Base-by-base conservation (phyloP, 2,888 invertebrate species). In the Gandaritis pyraliata region DNA sequence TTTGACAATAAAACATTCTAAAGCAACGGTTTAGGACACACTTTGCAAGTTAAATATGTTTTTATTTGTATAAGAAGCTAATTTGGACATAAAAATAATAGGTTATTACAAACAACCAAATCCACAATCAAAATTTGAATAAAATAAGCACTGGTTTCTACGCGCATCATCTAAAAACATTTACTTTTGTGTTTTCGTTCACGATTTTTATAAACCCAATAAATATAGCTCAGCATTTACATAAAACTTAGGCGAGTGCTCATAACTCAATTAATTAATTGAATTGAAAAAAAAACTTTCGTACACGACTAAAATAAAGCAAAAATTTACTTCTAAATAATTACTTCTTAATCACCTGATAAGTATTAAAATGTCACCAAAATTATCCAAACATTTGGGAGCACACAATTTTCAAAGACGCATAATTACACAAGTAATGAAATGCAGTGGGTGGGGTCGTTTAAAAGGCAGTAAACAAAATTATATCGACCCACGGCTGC, bases 391-490 rank as follows among this genome's bases (percentile, higher is more conserved):
- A 66, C 61, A 46, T 60, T 60, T n/a, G n/a, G 33, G 33, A 43
- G 65, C 49, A 47, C 29, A 52, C 58, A 38, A 49, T 58, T 63
- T 68, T 47, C 58, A 52, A 64, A 68, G 57, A 62, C 72, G 68
- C 70, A 73, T 80, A 83, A 83, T 83, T 82, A 81, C 72, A 77
- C 75, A 77, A 74, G 75, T 81, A 83, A 83, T 82, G 81, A 87
- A 82, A 82, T 80, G 74, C 80, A 77, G 85, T 88, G 85, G 90
- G 89, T 86, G 87, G 88, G 84, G 83, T 84, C 88, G 81, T 88
- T 89, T 91, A 90, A 89, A 90, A 86, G 82, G 87, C 87, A 88
- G 88, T 89, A 91, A 91, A 92, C 90, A 90, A 84, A 91, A 90
- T 91, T 90, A 90, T 88, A 82, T 83, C 88, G 75, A 85, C 91